A percentile compares a stretch with the other conserved stretches of the same genome.
Evolutionary conservation across 2,888 invertebrate genomes (phyloP).

Genomic region (Nemotelus pantherinus): DNA sequence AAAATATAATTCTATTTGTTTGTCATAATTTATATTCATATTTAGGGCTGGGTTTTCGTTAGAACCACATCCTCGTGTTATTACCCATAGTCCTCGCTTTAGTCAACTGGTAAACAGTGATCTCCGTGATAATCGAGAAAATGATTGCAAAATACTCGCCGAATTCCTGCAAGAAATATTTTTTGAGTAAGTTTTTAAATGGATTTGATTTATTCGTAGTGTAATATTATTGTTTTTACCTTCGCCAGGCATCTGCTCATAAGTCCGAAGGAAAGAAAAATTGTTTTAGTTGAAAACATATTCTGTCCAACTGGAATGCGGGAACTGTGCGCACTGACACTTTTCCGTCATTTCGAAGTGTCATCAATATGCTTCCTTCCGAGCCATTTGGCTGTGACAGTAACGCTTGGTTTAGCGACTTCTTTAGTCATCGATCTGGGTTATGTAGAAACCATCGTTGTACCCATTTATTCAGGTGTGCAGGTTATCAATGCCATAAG

Average conservation of each 20-base stretch:
- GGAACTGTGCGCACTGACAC: conserved; percentile 87
- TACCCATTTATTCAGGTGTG: conserved; percentile 88
- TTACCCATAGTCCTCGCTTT: conserved; percentile 81
- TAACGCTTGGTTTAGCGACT: conserved; percentile 83
- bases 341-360: conserved; percentile 94
- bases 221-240: conserved; percentile 1
- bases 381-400: conserved; percentile 82
- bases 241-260: conserved; percentile 80
- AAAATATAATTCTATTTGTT: no score
- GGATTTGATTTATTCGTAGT: not conserved
- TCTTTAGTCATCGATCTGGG: conserved; percentile 90
- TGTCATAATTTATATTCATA: no score
- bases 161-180: conserved; percentile 89
- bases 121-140: conserved; percentile 71
- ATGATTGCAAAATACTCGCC: conserved; percentile 85
- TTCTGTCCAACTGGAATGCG: conserved; percentile 83
- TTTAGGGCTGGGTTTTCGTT: conserved; percentile 90
- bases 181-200: conserved; percentile 74
- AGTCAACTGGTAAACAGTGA: conserved; percentile 72
- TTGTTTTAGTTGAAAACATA: conserved; percentile 91
- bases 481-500: conserved; percentile 87
- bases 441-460: conserved; percentile 81
- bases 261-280: conserved; percentile 91
- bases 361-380: conserved; percentile 85
- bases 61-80: conserved; percentile 87